Conservation (phyloP, 1,140 invertebrate species). For the Solenopsis invicta region DNA sequence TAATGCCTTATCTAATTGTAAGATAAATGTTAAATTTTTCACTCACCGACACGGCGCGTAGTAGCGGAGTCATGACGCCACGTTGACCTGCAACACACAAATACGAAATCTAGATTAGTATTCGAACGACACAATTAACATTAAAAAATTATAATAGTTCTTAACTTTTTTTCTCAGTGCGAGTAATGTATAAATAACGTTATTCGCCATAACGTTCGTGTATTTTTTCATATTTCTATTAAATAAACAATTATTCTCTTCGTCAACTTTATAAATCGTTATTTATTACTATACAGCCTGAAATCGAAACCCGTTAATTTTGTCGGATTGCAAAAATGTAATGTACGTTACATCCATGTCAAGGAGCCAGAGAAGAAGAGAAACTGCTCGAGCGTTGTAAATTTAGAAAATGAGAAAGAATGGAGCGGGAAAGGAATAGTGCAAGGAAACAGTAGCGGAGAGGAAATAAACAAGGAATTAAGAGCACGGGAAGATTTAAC, state of each 20-base stretch:
- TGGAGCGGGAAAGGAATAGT: background rate
- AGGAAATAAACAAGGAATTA: background rate
- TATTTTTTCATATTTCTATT: too few relatives aligned
- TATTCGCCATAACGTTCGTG: too few relatives aligned
- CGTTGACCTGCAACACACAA: too few relatives aligned
- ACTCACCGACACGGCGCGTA: too few relatives aligned
- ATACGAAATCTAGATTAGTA: too few relatives aligned
- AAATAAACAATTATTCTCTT: background rate
- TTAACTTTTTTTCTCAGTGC: too few relatives aligned
- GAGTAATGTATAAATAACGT: too few relatives aligned
- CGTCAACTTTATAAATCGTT: background rate
- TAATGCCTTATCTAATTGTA: too few relatives aligned
- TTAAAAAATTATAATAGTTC: too few relatives aligned
- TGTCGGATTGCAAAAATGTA: background rate
- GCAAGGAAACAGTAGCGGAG: background rate
- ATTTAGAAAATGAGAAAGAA: background rate
- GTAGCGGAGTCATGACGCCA: too few relatives aligned
- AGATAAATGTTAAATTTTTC: too few relatives aligned
- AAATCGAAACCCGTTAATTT: constrained; percentile 64
- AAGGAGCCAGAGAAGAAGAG: background rate
- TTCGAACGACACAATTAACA: too few relatives aligned
- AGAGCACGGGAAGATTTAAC: constrained; percentile 8
- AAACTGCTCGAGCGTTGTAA: background rate
- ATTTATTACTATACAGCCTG: background rate
- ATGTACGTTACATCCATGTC: background rate